Conservation (phyloP, 2,888 invertebrate species). For the Andrena fulva region DNA sequence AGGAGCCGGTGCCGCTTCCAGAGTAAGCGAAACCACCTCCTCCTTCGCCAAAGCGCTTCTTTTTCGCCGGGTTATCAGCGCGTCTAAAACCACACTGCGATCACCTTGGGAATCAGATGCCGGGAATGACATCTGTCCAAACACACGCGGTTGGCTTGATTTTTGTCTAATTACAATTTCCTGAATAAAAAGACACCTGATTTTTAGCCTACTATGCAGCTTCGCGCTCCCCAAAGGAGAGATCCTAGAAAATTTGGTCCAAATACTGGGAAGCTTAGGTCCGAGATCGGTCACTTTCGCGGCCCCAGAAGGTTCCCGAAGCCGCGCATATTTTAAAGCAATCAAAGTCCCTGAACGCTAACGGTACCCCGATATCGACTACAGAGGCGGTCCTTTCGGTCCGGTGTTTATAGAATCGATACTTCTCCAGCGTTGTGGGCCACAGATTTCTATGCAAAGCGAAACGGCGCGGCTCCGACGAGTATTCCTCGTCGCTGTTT, state of each 20-base stretch:
- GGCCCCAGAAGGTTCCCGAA: background rate
- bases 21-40: slow-evolving; percentile 2
- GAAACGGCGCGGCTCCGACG: background rate
- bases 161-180: too few relatives aligned
- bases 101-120: background rate
- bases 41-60: background rate
- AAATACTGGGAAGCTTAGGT: background rate
- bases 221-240: too few relatives aligned
- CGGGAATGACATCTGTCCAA: background rate
- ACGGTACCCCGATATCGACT: slow-evolving; percentile 20
- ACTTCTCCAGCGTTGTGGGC: background rate
- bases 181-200: too few relatives aligned
- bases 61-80: background rate
- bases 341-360: slow-evolving; percentile 34
- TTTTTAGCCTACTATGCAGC: too few relatives aligned
- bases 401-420: slow-evolving; percentile 18
- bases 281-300: background rate
- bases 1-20: slow-evolving; percentile 21
- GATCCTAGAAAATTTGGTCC: too few relatives aligned
- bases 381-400: background rate
- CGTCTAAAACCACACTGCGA: background rate
- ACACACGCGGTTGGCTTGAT: background rate
- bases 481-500: background rate
- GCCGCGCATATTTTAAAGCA: slow-evolving; percentile 15
- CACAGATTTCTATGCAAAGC: slow-evolving; percentile 9